Conservation (phyloP, 2,888 invertebrate species). For the Junonia oenone region DNA sequence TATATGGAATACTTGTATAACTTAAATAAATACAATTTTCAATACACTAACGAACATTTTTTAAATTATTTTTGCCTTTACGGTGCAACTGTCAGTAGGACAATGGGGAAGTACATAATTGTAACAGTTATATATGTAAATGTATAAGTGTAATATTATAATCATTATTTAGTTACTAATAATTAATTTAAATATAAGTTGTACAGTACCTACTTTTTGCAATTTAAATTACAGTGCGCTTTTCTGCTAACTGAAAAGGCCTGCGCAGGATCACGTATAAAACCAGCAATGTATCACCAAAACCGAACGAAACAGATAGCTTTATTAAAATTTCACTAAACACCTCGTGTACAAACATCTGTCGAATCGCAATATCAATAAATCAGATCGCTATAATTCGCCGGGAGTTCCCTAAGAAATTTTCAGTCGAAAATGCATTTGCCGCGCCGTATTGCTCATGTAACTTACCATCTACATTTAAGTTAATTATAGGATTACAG, state of each 20-base stretch:
- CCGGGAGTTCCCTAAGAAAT: conserved; percentile 52
- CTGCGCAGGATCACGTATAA: background rate
- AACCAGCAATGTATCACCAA: background rate
- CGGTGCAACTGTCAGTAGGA: too few species aligned
- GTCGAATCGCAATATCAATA: conserved; percentile 47
- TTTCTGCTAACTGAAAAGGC: background rate
- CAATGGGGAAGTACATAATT: too few species aligned
- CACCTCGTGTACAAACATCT: conserved; percentile 35
- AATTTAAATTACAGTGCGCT: too few species aligned
- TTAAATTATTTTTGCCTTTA: too few species aligned
- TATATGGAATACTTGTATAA: too few species aligned
- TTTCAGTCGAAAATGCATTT: conserved; percentile 74
- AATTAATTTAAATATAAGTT: too few species aligned
- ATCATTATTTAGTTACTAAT: too few species aligned
- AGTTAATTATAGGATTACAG: conserved; percentile 75
- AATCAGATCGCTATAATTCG: conserved; percentile 59
- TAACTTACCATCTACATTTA: conserved; percentile 61
- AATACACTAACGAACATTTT: too few species aligned
- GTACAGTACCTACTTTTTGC: too few species aligned
- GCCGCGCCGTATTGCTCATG: conserved; percentile 56
- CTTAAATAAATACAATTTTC: too few species aligned
- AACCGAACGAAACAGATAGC: background rate
- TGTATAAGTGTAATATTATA: too few species aligned
- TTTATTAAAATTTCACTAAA: conserved; percentile 22
- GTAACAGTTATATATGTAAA: too few species aligned